Base-by-base conservation (phyloP, 2,888 invertebrate species). In the Rotaria magnacalcarata region DNA sequence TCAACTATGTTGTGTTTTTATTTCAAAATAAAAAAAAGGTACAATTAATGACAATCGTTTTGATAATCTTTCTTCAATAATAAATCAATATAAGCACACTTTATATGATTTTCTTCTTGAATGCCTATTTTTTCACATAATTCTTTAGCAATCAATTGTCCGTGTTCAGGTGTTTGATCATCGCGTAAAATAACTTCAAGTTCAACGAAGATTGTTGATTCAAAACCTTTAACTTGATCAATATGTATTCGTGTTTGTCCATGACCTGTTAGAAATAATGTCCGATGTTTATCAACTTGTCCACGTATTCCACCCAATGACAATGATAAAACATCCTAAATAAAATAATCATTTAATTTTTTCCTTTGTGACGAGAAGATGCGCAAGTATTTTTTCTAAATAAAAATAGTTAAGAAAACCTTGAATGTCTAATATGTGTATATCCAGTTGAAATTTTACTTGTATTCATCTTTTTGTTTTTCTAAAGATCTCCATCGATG, bases 191-290 rank as follows among this genome's bases (percentile, higher is more conserved):
- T 93, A 47, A 67, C 67, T 93, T 96, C 96, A 84, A 96, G 91
- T 90, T 96, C 96, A 93, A 96, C 93, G 90, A 94, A 96, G 10
- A 67, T 34, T 8, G 27, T 14, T 89, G 94, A 90, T 3, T 96
- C 96, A 0, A 96, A 92, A 19, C 92, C 93, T 88, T 94, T 92
- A 0, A 98, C 97, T 86, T 93, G 91, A 91, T 98, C 97, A 88
- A 96, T 92, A 90, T 97, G 97, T 50, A 98, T 93, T 87, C 97
- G 92, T 0, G 96, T 96, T 90, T 95, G 94, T 0, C 93, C 95
- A 6, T 67, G 34, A 1, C 34, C 34, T 14, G 67, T 67, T 34
- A 67, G 27, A 16, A 67, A 34, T 67, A 67, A 27, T 34, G 67
- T 67, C 34, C 67, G 34, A 34, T 34, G 14, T 34, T 67, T 67